These are phyloP conservation scores for Anolis sagrei DNA, from an alignment of 2,113 vertebrate genomes.

Conservation along the genomic window DNA sequence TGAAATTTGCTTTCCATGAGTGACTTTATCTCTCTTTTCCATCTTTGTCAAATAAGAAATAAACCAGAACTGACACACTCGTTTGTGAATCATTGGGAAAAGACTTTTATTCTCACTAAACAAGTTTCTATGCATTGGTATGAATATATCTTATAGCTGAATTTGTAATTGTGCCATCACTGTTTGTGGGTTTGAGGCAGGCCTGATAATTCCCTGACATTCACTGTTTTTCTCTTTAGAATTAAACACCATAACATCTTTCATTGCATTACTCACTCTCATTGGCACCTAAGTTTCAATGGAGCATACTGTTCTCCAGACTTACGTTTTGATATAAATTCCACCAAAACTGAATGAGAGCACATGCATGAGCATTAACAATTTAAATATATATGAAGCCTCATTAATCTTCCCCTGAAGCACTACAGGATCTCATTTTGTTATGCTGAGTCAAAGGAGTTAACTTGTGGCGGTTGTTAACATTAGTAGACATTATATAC, in stretches of 20 bases:
- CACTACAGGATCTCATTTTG: neutral
- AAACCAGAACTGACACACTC: neutral
- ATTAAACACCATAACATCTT: conserved; percentile 14
- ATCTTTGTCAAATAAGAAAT: neutral
- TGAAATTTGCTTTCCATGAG: neutral
- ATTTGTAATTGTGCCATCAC: conserved; percentile 42
- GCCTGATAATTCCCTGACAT: neutral
- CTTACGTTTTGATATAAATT: neutral
- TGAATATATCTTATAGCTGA: conserved; percentile 43
- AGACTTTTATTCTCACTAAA: neutral
- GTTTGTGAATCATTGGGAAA: conserved; percentile 10
- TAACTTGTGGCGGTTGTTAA: neutral
- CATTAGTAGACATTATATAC: too few species aligned
- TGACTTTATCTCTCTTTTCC: conserved; percentile 10
- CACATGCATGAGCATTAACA: neutral
- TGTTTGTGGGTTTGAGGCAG: conserved; percentile 15
- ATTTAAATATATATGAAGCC: neutral
- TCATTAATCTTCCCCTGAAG: neutral
- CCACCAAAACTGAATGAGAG: conserved; percentile 22
- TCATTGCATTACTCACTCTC: conserved; percentile 20
- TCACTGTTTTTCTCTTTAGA: neutral
- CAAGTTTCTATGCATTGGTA: conserved; percentile 11
- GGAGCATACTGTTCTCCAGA: neutral
- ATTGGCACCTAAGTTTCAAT: neutral
- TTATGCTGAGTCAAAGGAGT: neutral